These are phyloP conservation scores for Epinephelus lanceolatus DNA, from an alignment of 2,113 vertebrate species.

Conservation along the genomic window DNA sequence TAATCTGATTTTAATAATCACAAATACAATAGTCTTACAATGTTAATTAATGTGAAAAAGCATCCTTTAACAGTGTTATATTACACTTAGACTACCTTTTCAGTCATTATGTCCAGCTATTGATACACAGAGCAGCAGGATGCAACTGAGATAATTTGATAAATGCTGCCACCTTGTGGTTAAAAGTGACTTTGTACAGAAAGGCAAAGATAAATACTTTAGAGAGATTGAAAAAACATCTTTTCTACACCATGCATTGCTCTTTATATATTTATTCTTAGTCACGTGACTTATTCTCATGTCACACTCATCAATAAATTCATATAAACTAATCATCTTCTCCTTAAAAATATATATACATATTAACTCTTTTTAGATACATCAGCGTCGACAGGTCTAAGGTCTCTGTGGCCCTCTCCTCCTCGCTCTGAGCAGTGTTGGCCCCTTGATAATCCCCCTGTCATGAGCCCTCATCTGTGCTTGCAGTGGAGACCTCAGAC, in stretches of 20 bases:
- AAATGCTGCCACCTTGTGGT: constrained; percentile 62
- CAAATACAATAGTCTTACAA: not conserved
- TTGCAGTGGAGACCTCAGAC: constrained; percentile 38
- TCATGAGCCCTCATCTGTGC: constrained; percentile 44
- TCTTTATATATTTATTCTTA: not conserved
- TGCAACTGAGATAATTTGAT: constrained; percentile 19
- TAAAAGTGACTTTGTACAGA: constrained; percentile 5
- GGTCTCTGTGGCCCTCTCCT: constrained; percentile 51
- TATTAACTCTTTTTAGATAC: not conserved
- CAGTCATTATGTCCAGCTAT: not conserved
- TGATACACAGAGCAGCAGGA: not conserved
- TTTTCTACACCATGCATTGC: constrained; percentile 11
- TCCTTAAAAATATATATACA: constrained; percentile 20
- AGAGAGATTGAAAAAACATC: not conserved
- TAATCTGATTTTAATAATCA: not conserved
- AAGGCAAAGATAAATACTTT: not conserved
- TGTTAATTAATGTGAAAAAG: not conserved
- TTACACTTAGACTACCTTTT: not conserved
- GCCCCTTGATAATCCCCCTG: constrained; percentile 4
- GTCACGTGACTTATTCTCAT: not conserved
- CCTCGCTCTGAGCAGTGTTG: constrained; percentile 47
- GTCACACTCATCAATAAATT: not conserved
- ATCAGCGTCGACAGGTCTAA: constrained; percentile 27
- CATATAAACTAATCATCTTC: constrained; percentile 8
- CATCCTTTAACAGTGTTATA: not conserved